Conservation (phyloP, 2,113 vertebrate species). For the Oryzias melastigma region DNA sequence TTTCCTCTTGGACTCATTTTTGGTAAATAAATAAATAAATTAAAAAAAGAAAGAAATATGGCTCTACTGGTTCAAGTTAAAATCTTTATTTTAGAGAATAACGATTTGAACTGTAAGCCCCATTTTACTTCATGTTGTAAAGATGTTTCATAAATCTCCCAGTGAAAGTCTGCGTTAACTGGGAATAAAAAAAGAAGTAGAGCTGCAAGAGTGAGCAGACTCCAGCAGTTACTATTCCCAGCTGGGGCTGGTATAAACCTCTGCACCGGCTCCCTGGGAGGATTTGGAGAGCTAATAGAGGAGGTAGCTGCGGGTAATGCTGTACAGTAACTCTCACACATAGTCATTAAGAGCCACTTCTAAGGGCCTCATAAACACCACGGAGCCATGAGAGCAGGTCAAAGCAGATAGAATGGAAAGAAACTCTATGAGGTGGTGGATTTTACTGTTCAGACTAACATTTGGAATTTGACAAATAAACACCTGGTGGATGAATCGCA, state of each 20-base stretch:
- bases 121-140: conserved; percentile 49
- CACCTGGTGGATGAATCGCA: background rate
- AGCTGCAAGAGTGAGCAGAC: conserved; percentile 42
- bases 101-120: conserved; percentile 25
- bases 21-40: too few relatives aligned
- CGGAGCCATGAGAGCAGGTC: conserved; percentile 54
- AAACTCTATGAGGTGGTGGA: conserved; percentile 7
- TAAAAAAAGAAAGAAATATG: too few relatives aligned
- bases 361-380: conserved; percentile 77
- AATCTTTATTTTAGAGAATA: background rate
- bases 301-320: conserved; percentile 64
- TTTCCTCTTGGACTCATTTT: too few relatives aligned
- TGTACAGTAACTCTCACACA: conserved; percentile 71
- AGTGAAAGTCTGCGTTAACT: conserved; percentile 4
- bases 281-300: conserved; percentile 50
- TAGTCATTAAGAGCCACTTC: conserved; percentile 74
- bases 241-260: conserved; percentile 73
- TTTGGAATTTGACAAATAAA: conserved; percentile 18
- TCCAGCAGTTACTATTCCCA: conserved; percentile 68
- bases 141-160: conserved; percentile 43
- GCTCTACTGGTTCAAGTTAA: conserved; percentile 1
- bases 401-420: conserved; percentile 23
- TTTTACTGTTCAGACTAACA: conserved; percentile 19
- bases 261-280: conserved; percentile 65
- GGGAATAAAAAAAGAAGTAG: conserved; percentile 2